A percentile compares a stretch with the other conserved stretches of the same genome.
Evolutionary conservation across 2,797 vertebrate genomes (phyloP).

Genomic region (Manis pentadactyla): DNA sequence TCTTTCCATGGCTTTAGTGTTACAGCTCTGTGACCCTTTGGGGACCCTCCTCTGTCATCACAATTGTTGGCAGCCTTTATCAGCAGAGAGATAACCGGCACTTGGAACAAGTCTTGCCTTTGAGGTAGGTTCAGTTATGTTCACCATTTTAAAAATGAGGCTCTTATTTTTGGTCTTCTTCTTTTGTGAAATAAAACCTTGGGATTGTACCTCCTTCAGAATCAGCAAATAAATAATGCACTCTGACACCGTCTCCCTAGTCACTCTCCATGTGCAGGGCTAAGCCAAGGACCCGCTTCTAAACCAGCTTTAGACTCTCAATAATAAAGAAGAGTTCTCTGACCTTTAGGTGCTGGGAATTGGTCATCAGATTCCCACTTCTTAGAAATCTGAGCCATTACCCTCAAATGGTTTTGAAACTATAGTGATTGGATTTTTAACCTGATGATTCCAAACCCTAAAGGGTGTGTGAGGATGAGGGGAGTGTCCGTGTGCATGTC

Average conservation of each 20-base stretch:
- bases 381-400: constrained; percentile 54
- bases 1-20: neutral
- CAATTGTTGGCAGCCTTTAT: neutral
- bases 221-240: neutral
- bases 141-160: neutral
- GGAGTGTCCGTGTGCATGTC: too few species aligned
- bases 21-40: neutral
- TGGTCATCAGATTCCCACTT: neutral
- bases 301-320: constrained; percentile 45
- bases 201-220: neutral
- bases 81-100: neutral
- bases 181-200: constrained; percentile 14
- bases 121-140: neutral
- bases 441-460: neutral
- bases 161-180: neutral
- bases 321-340: neutral
- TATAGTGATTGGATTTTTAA: neutral
- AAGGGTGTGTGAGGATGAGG: neutral
- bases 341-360: neutral
- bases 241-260: constrained; percentile 19
- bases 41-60: neutral
- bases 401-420: neutral
- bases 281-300: constrained; percentile 65
- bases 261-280: neutral
- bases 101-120: neutral